Base-by-base conservation (phyloP, 2,797 vertebrate genomes). In the Rhinophrynus dorsalis region DNA sequence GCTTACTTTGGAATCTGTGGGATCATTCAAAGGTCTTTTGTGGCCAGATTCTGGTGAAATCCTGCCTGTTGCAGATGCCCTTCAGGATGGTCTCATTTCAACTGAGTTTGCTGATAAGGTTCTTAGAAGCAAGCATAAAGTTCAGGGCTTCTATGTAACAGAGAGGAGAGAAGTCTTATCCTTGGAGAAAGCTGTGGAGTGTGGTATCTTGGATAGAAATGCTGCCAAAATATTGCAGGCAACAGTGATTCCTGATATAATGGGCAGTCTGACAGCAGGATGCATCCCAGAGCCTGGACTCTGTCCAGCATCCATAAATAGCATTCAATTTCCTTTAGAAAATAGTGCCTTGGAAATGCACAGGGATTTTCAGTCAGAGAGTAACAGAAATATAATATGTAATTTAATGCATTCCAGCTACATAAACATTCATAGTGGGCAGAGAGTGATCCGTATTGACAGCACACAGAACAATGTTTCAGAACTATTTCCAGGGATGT, bases 31-130 rank as follows among this genome's bases (percentile, higher is more conserved):
- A 84, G 96, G 95, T 55, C 81, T 99, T n/a, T 80, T 99, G 5
- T 90, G 88, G 92, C 96, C 96, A 2, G 93, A 98, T 78, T 94
- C 93, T 0, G 96, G 96, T 55, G 93, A 98, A 78, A 68, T 95
- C 5, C 27, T 96, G 17, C 80, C 92, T 0, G 80, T 93, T 27
- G 82, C 79, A 27, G 92, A 93, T 74, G 95, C 93, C 54, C 50
- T 97, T 68, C 92, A 96, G 70, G 93, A 97, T 77, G 93, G 93
- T 15, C 42, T 90, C 15, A 83, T 99, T 56, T 92, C 94, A 63
- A 83, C 81, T 3, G 94, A 96, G 27, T 13, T 96, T 44, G 85
- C 90, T 52, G 78, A 81, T 40, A 86, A 85, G 67, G 88, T 90
- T 54, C 81, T 99, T 40, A 85, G 75, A 65, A 88, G 91, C 60